These are phyloP conservation scores for Steinernema carpocapsae DNA, from an alignment of 2,888 invertebrate genomes.

Conservation along the genomic window DNA sequence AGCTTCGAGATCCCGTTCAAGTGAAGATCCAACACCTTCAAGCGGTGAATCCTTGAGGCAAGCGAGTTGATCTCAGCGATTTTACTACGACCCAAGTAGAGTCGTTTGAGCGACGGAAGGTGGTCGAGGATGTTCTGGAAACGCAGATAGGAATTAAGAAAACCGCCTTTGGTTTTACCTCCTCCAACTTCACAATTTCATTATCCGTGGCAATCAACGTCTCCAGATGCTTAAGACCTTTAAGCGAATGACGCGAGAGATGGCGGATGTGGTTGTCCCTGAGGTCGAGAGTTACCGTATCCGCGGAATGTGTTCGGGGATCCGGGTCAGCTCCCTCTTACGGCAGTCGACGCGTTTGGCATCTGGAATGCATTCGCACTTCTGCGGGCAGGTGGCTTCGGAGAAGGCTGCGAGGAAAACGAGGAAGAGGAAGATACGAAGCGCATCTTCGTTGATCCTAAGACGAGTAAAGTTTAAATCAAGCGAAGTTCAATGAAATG, in stretches of 20 bases:
- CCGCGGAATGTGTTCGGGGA: constrained; percentile 18
- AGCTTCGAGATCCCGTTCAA: constrained; percentile 45
- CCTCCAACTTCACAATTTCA: constrained; percentile 45
- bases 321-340: neutral
- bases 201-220: constrained; percentile 46
- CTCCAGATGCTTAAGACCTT: constrained; percentile 41
- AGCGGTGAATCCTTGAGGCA: constrained; percentile 40
- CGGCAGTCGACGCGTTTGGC: constrained; percentile 32
- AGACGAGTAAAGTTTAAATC: neutral
- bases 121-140: constrained; percentile 60
- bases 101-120: constrained; percentile 50
- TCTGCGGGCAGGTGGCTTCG: constrained; percentile 30
- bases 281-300: constrained; percentile 38
- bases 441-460: constrained; percentile 18
- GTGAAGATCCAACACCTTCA: constrained; percentile 46
- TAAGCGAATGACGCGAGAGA: constrained; percentile 27
- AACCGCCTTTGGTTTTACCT: constrained; percentile 38
- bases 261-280: constrained; percentile 40
- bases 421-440: neutral
- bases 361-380: constrained; percentile 37
- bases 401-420: neutral
- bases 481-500: neutral
- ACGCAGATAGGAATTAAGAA: neutral
- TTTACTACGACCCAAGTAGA: constrained; percentile 61
- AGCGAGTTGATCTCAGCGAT: constrained; percentile 50